Conservation (phyloP, 2,113 vertebrate genomes). For the Acanthisitta chloris region DNA sequence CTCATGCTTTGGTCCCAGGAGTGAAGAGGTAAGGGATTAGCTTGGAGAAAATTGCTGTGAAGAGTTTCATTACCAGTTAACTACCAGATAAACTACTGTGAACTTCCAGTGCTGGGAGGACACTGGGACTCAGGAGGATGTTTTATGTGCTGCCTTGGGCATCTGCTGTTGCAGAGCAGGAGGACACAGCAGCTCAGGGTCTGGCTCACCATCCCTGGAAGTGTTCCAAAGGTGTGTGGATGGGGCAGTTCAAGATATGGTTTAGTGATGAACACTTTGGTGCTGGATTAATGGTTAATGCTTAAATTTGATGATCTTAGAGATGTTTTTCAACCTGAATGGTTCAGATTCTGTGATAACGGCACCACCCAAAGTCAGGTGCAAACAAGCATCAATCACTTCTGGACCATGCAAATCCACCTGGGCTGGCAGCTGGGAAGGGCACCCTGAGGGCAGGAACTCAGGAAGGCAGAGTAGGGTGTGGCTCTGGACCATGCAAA, state of each 20-base stretch:
- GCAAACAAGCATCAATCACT: background rate
- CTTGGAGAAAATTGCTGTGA: background rate
- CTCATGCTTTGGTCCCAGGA: background rate
- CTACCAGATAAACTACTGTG: background rate
- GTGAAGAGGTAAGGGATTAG: background rate
- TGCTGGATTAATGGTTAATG: background rate
- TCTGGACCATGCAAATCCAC: background rate
- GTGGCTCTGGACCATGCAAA: background rate
- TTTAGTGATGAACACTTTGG: background rate
- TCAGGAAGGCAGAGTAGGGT: background rate
- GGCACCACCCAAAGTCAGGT: background rate
- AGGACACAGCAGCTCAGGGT: background rate
- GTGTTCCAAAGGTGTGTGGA: background rate
- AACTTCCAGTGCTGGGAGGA: background rate
- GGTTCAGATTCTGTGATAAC: background rate
- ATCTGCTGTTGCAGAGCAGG: background rate
- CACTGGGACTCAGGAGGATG: background rate
- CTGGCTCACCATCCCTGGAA: background rate
- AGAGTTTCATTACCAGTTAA: background rate
- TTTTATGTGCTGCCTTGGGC: background rate
- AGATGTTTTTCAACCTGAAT: background rate
- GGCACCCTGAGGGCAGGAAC: background rate
- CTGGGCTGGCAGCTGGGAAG: background rate
- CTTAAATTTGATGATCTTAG: background rate
- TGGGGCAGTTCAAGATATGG: background rate